Base-by-base conservation (phyloP, 2,888 invertebrate species). In the Lepidonotus clava region DNA sequence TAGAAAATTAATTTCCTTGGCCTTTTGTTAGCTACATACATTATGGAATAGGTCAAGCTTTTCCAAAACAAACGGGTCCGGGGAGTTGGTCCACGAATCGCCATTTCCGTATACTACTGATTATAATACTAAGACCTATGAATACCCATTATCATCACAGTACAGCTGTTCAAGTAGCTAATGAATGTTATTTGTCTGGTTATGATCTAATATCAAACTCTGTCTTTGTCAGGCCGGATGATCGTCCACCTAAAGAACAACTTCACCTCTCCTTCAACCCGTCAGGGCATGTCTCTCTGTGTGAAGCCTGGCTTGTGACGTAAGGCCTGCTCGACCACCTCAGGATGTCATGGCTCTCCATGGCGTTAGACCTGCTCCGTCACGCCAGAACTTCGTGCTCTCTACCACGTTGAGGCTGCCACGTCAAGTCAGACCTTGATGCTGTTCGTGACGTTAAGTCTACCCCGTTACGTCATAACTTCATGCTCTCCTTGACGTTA, bases 211-310 rank as follows among this genome's bases (percentile, higher is more conserved):
- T 51, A 51, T 51, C 14, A 51, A 51, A 14, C 11, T 51, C 11
- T 51, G 21, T 21, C 80, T n/a, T 40, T 90, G 90, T 38, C 90
- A 93, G 93, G 93, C 40, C 88, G 93, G 77, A 91, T 89, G 84
- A 89, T 93, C 85, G 92, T 91, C 51, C 92, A 92, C 88, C 90
- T 93, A 24, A 93, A 93, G 88, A 92, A 91, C 86, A 89, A 88
- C 67, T 67, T 87, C 11, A 77, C 56, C 11, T 53, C 56, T 28
- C 80, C 80, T 14, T 46, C 80, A 11, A 11, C 46, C 2, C 28
- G 51, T 51, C 46, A 14, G 28, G 46, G 80, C 24, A 80, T 51
- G 80, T 51, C 80, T n/a, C 24, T 80, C 1, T 80, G 51, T 80
- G 46, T 80, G 46, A 80, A 80, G 46, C 80, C 80, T 8, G 32